phyloP scores from a whole-genome alignment of 2,113 vertebrate species.

The Felis chaus region DNA sequence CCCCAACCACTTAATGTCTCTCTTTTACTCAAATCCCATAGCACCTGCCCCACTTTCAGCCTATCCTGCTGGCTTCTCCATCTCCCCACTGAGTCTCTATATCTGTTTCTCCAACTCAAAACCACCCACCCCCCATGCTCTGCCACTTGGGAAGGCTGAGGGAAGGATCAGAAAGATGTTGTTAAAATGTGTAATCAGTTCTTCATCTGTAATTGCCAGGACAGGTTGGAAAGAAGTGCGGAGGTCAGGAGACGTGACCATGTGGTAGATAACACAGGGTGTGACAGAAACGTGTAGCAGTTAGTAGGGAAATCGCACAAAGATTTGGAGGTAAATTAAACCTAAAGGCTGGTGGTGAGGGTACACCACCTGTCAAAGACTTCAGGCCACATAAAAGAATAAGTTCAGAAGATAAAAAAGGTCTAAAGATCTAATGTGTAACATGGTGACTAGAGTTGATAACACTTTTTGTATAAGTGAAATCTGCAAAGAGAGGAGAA shows the following conservation, averaged over 20 bases:
- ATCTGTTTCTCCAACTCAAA: neutral
- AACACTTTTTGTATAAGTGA: neutral
- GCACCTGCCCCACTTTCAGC: neutral
- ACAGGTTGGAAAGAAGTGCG: neutral
- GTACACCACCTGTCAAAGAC: neutral
- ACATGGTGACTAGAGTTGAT: neutral
- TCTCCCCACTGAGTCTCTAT: neutral
- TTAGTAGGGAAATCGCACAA: neutral
- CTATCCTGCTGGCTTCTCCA: neutral
- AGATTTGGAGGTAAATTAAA: neutral
- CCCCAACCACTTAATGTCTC: neutral
- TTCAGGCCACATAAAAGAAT: neutral
- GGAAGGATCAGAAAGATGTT: neutral
- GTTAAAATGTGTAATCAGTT: neutral
- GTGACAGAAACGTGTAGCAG: neutral
- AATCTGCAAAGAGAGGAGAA: neutral
- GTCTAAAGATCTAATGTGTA: neutral
- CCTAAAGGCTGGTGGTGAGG: neutral
- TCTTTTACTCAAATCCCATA: neutral
- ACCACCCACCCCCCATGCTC: neutral
- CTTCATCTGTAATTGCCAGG: neutral
- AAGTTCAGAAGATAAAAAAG: neutral
- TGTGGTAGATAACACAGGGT: neutral
- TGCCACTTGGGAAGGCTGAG: neutral
- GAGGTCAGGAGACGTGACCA: neutral